Percentiles rank a stretch among this genome's conserved stretches.
These are phyloP conservation scores for Lithophane ornitopus DNA, from an alignment of 2,888 invertebrate species.

Conservation along the genomic window DNA sequence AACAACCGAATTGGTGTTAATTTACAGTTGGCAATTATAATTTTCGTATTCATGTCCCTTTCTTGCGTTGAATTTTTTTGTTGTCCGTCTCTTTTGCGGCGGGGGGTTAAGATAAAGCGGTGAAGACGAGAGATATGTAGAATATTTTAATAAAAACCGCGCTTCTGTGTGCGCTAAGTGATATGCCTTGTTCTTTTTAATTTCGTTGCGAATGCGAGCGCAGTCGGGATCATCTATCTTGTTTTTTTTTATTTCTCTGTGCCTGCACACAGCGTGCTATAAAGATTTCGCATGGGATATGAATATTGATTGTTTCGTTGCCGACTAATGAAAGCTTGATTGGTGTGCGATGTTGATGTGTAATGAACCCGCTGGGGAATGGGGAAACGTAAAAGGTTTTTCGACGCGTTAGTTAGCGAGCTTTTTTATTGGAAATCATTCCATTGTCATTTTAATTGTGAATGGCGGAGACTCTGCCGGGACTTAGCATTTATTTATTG, in stretches of 20 bases:
- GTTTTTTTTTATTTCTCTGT: constrained; percentile 72
- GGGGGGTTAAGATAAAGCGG: constrained; percentile 85
- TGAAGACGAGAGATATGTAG: constrained; percentile 90
- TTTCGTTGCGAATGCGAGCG: constrained; percentile 87
- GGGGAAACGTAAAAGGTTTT: constrained; percentile 79
- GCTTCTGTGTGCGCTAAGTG: constrained; percentile 90
- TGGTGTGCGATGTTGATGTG: constrained; percentile 86
- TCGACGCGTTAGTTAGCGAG: constrained; percentile 71
- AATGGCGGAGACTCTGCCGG: constrained; percentile 63
- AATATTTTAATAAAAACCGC: constrained; percentile 89
- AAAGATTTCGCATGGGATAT: constrained; percentile 90
- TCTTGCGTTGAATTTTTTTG: constrained; percentile 85
- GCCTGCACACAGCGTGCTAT: constrained; percentile 77
- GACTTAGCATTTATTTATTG: constrained; percentile 39
- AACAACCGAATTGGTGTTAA: constrained; percentile 88
- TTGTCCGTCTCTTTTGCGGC: constrained; percentile 81
- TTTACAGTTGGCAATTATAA: constrained; percentile 91
- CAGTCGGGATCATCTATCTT: constrained; percentile 87
- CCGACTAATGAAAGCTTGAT: constrained; percentile 88
- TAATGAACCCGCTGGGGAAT: constrained; percentile 79
- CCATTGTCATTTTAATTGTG: constrained; percentile 74
- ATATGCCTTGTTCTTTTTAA: constrained; percentile 91
- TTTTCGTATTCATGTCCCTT: constrained; percentile 87
- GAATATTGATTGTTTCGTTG: constrained; percentile 89
- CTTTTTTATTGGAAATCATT: constrained; percentile 72